Conservation (phyloP, 2,113 vertebrate genomes). For the Lepisosteus oculatus region DNA sequence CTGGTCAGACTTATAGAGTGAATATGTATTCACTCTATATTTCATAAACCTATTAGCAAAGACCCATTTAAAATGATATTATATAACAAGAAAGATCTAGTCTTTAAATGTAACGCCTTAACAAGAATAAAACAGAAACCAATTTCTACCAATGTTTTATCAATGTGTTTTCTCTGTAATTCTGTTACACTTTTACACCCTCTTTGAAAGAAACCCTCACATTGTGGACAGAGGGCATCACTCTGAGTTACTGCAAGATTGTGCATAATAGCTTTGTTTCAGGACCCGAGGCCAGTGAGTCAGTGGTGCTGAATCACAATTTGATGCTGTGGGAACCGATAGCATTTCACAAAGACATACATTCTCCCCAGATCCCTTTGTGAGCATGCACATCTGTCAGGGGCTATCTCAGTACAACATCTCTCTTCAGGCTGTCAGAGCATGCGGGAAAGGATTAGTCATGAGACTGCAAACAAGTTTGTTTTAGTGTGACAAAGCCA, state of each 20-base stretch:
- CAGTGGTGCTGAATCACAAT: slow-evolving; percentile 12
- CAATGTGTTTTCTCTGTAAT: no score
- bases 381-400: slow-evolving; percentile 1
- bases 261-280: slow-evolving; percentile 1
- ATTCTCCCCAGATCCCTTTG: not conserved
- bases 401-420: slow-evolving; percentile 1
- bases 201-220: no score
- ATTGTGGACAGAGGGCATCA: not conserved
- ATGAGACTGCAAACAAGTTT: slow-evolving; percentile 7
- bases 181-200: no score
- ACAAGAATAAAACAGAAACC: no score
- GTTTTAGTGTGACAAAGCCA: not conserved
- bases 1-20: no score
- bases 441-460: slow-evolving; percentile 2
- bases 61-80: no score
- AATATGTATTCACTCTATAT: no score
- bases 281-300: slow-evolving; percentile 16
- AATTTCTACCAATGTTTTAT: no score
- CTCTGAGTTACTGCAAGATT: not conserved
- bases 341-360: slow-evolving; percentile 6
- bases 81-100: no score
- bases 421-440: slow-evolving; percentile 2
- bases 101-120: no score
- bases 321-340: not conserved
- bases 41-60: no score